These are phyloP conservation scores for Hydractinia symbiolongicarpus DNA, from an alignment of 30 jellyfish, hydroid and myxozoan genomes.

Conservation along the genomic window DNA sequence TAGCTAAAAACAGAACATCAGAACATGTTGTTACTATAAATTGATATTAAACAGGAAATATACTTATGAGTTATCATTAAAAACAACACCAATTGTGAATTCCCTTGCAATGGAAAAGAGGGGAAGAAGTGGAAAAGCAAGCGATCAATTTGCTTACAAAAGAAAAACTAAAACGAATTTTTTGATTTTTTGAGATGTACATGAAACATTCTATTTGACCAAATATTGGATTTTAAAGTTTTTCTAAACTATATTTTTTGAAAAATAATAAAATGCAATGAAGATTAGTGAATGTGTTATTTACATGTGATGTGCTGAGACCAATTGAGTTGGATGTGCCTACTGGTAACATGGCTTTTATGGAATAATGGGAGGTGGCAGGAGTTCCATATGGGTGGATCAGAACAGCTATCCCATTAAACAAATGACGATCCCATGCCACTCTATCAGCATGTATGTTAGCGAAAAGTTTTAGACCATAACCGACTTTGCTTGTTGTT, in stretches of 20 bases:
- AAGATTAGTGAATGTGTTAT: no score
- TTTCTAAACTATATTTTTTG: no score
- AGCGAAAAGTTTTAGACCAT: not conserved
- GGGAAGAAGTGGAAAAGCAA: no score
- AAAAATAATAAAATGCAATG: no score
- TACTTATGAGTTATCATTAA: not conserved
- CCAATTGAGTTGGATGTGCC: not conserved
- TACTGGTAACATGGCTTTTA: not conserved
- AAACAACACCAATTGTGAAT: no score
- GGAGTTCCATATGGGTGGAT: conserved; percentile 11
- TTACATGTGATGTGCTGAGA: not conserved
- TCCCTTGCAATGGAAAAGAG: no score
- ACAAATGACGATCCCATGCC: not conserved
- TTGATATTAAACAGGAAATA: not conserved
- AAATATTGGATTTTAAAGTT: no score
- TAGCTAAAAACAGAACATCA: not conserved
- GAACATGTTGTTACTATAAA: not conserved
- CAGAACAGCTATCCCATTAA: not conserved
- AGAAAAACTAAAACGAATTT: no score
- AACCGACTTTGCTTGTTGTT: not conserved
- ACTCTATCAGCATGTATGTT: not conserved
- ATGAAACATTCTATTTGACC: no score
- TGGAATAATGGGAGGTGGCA: not conserved
- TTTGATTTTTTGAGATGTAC: no score
- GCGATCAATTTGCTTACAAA: no score